A percentile compares a stretch with the other conserved stretches of the same genome.
Conservation (phyloP, 2,888 invertebrate genomes). For the Parnassius orleans region DNA sequence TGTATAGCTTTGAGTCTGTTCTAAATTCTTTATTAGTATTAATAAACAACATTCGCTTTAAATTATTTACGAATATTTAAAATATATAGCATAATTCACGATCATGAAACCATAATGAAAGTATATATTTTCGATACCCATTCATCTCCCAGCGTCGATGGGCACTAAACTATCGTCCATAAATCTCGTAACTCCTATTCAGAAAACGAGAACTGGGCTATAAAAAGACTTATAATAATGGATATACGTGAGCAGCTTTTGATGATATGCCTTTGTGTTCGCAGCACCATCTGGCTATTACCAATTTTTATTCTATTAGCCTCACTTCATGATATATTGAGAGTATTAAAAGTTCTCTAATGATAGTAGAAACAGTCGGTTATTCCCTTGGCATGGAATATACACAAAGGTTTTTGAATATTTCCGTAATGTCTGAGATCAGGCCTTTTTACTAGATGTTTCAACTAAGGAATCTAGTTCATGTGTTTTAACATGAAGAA, state of each 20-base stretch:
- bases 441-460: too few species aligned
- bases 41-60: too few species aligned
- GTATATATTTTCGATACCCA: conserved; percentile 21
- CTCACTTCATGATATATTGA: conserved; percentile 19
- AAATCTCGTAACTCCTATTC: conserved; percentile 36
- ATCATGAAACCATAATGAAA: conserved; percentile 12
- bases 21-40: too few species aligned
- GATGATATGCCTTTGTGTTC: conserved; percentile 45
- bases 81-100: conserved; percentile 12
- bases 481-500: too few species aligned
- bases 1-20: too few species aligned
- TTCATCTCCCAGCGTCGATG: conserved; percentile 28
- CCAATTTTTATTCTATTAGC: conserved; percentile 27
- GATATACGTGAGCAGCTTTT: conserved; percentile 42
- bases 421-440: too few species aligned
- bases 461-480: too few species aligned
- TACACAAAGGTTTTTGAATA: too few species aligned
- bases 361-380: too few species aligned
- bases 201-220: conserved; percentile 30
- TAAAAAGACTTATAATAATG: conserved; percentile 42
- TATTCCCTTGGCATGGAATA: too few species aligned
- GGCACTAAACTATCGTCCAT: conserved; percentile 34
- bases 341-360: not conserved
- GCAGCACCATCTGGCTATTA: conserved; percentile 33
- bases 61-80: not conserved